phyloP scores from a whole-genome alignment of 2,797 vertebrate genomes.

The Botia almorhae region DNA sequence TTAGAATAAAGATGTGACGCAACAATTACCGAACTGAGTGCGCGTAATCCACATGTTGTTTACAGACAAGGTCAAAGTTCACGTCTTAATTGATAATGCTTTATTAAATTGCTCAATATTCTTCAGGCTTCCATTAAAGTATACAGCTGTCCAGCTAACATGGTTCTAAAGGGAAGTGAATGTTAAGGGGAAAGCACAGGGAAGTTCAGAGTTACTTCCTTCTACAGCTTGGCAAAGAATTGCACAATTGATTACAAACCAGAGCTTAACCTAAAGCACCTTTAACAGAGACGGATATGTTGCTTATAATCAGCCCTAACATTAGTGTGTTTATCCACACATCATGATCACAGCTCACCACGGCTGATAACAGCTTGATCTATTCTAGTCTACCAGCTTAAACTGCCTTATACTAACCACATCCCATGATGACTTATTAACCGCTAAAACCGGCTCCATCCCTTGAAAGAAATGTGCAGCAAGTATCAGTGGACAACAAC shows the following conservation, averaged over 20 bases:
- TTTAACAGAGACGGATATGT: background rate
- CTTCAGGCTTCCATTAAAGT: background rate
- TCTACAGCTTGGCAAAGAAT: background rate
- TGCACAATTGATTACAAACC: conserved; percentile 1
- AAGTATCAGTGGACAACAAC: background rate
- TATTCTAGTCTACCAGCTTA: conserved; percentile 22
- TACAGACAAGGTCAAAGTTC: conserved; percentile 17
- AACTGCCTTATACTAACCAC: conserved; percentile 63
- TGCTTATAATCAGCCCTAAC: conserved; percentile 10
- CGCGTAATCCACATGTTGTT: background rate
- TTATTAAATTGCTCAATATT: background rate
- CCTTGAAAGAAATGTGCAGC: no score
- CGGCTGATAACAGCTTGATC: conserved; percentile 50
- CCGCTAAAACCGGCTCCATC: conserved; percentile 56
- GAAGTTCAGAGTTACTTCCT: conserved; percentile 26
- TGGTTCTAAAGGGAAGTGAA: conserved; percentile 16
- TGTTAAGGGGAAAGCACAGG: conserved; percentile 7
- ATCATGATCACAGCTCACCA: conserved; percentile 31
- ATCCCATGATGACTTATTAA: conserved; percentile 64
- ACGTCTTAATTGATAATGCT: background rate
- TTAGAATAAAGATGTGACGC: no score
- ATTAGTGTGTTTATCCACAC: conserved; percentile 23
- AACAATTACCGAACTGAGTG: background rate
- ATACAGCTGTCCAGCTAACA: background rate
- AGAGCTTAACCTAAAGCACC: background rate